Evolutionary conservation across 2,888 invertebrate species (phyloP).

Genomic region (Cephalotes varians): DNA sequence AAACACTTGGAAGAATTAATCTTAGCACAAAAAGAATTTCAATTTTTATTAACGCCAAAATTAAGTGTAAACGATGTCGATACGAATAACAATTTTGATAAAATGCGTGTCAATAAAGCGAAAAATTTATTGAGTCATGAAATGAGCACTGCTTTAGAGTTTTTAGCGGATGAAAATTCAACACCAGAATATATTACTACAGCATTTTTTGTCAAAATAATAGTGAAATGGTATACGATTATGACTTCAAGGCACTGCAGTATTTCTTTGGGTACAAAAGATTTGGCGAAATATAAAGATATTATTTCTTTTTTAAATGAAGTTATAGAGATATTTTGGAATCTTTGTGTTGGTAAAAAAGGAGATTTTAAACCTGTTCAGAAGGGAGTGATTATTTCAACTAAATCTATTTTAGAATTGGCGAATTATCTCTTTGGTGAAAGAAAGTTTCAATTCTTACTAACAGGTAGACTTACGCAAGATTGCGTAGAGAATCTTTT

Average conservation of each 20-base stretch:
- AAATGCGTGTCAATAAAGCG: constrained; percentile 49
- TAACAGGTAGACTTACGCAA: constrained; percentile 33
- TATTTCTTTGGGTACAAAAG: neutral
- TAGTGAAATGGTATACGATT: constrained; percentile 40
- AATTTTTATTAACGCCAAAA: constrained; percentile 40
- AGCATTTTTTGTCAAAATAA: constrained; percentile 37
- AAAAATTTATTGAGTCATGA: constrained; percentile 41
- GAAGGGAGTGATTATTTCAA: neutral
- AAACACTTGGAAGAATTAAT: constrained; percentile 36
- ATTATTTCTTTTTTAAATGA: constrained; percentile 19
- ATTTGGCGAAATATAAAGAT: neutral
- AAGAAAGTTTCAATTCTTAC: constrained; percentile 27
- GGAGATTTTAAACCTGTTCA: constrained; percentile 33
- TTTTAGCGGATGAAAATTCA: constrained; percentile 36
- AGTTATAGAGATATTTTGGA: constrained; percentile 1
- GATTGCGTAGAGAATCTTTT: constrained; percentile 51
- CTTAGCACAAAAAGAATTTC: constrained; percentile 18
- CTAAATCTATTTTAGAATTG: constrained; percentile 16
- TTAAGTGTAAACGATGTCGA: constrained; percentile 25
- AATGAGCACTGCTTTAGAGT: constrained; percentile 40
- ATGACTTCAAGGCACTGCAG: constrained; percentile 27
- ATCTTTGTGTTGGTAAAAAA: neutral
- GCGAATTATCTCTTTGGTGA: constrained; percentile 13
- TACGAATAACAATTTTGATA: constrained; percentile 28
- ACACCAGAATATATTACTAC: constrained; percentile 40